Evolutionary conservation across 2,797 vertebrate genomes (phyloP).

Genomic region (Liparis tanakae): DNA sequence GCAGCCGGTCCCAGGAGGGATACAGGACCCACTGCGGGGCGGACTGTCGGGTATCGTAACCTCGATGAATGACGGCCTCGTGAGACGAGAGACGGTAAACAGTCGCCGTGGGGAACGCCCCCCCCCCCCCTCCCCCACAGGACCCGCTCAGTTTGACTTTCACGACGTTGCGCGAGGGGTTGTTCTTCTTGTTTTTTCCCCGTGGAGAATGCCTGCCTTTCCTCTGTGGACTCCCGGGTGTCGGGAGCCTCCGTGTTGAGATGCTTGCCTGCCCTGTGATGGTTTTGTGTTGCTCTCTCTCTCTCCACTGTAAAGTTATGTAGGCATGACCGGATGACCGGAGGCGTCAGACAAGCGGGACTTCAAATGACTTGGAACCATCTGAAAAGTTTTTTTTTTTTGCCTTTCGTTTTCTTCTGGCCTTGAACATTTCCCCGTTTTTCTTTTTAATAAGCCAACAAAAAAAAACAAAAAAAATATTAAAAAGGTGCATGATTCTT

Average conservation of each 20-base stretch:
- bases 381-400: conserved; percentile 62
- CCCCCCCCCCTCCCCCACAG: conserved; percentile 51
- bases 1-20: conserved; percentile 63
- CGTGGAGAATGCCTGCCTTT: conserved; percentile 81
- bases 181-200: conserved; percentile 77
- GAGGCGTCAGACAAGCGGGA: conserved; percentile 67
- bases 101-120: conserved; percentile 39
- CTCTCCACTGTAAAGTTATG: conserved; percentile 81
- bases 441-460: conserved; percentile 79
- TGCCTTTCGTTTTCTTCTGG: no score
- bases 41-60: conserved; percentile 48
- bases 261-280: conserved; percentile 82
- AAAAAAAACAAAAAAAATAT: conserved; percentile 70
- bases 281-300: conserved; percentile 84
- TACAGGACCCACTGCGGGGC: conserved; percentile 57
- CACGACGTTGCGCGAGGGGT: conserved; percentile 53
- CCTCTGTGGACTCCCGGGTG: conserved; percentile 64
- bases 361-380: conserved; percentile 56
- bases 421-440: conserved; percentile 85
- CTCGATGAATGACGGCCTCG: conserved; percentile 44
- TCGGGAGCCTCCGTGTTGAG: conserved; percentile 75
- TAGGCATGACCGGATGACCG: conserved; percentile 83
- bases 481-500: conserved; percentile 86
- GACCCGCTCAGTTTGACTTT: conserved; percentile 62
- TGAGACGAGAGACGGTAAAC: conserved; percentile 51